Evolutionary conservation across 2,797 vertebrate species (phyloP), one percentile per base, ranked within the genome.

Genomic region (Sus cebifrons): DNA sequence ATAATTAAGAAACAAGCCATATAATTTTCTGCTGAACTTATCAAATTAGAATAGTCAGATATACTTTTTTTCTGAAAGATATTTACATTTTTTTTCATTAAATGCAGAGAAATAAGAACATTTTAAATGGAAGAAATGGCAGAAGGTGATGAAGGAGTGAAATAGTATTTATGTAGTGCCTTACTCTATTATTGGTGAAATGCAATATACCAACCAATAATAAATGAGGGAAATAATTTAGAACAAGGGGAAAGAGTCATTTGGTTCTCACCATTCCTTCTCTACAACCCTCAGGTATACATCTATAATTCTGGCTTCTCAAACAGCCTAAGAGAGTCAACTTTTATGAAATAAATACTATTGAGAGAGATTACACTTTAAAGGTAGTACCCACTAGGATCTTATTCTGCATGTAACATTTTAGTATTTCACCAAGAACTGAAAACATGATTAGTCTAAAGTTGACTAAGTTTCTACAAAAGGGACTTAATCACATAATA

Each of bases 1-100:
- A 96, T 89, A 94, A 95, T 95, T 60, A 91, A 94, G 49, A 97
- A 86, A 92, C 8, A 29, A 54, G 15, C 86, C 18, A 44, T 75
- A 3, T 21, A 90, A 25, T 75, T 75, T 94, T 92, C 62, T 94
- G 32, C 8, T 85, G 4, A 25, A n/a, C 4, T 73, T 86, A 94
- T 44, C 23, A 77, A 65, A 89, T 93, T 87, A 68, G 11, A 91
- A 92, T 49, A 40, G 13, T 25, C 49, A 93, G 36, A 52, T 52
- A 56, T 0, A 49, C 11, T 91, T 78, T 49, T 49, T 20, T 86
- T 54, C 13, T 91, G 25, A 75, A 14, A 77, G 5, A 93, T 44
- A 93, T 44, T 67, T 83, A 4, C 17, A 64, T 49, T 52, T 65
- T 23, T 23, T 25, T 15, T 12, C 73, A 68, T 74, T 29, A 96